Base-by-base conservation (phyloP, 2,888 invertebrate species). In the Prosopocoilus inquinatus region DNA sequence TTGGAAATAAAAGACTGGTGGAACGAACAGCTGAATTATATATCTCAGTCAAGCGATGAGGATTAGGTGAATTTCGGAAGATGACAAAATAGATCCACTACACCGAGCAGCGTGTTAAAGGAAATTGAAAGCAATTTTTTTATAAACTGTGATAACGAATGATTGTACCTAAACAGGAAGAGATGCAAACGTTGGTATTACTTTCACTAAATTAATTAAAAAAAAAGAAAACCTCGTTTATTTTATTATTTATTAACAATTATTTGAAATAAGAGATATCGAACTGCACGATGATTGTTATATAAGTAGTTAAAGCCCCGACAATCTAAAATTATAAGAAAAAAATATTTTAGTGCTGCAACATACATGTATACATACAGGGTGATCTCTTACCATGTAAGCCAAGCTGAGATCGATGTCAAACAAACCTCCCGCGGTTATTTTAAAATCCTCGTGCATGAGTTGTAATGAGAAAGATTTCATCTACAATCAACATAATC, bases 1-100 rank as follows among this genome's bases (percentile, higher is more conserved):
- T 82, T 84, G 66, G 92, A 92, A 77, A 89, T 92, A 54, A 84
- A 85, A 67, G 87, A 90, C 68, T 93, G 93, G 93, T 93, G 92
- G 93, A 84, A 84, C 68, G 87, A 89, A 67, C 91, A 90, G 71
- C 80, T 91, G 35, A 80, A 83, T 34, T 84, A 84, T 67, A 79
- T 81, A 13, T 84, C 85, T 45, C 80, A 82, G 51, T 85, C 84
- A 59, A 86, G 85, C 57, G 86, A 86, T 51, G 85, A 87, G 49
- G 75, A 75, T 53, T 70, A 61, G 59, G 4, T 36, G 4, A n/a
- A 28, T 28, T 28, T 28, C 5, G n/a, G n/a, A n/a, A n/a, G n/a
- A n/a, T n/a, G n/a, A n/a, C n/a, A n/a, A n/a, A 28, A 28, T 5
- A 28, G 20, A 5, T 28, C 7, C 20, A 28, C 7, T 7, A 28